Evolutionary conservation across 2,113 vertebrate genomes (phyloP).

Genomic region (Hemibates koningsi): DNA sequence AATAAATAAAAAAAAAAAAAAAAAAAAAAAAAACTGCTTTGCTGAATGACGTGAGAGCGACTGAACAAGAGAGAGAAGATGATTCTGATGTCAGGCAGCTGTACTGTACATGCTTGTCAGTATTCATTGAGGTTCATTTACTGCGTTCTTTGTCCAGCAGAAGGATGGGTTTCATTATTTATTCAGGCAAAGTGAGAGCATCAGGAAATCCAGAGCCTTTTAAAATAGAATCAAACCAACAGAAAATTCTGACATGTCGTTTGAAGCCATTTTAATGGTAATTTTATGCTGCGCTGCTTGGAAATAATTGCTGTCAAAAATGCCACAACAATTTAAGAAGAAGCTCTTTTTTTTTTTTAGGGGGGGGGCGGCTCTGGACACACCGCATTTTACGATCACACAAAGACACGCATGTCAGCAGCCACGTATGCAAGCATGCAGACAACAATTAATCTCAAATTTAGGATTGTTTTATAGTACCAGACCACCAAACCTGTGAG

Average conservation of each 20-base stretch:
- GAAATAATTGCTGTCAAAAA: conserved; percentile 62
- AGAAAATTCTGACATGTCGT: conserved; percentile 17
- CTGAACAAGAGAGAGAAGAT: background rate
- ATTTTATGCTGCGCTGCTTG: conserved; percentile 51
- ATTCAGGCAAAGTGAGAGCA: conserved; percentile 18
- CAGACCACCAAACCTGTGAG: background rate
- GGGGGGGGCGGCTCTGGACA: background rate
- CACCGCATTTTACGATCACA: background rate
- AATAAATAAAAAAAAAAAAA: fast-evolving
- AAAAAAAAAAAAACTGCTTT: background rate
- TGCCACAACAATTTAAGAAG: conserved; percentile 37
- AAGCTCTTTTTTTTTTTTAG: background rate
- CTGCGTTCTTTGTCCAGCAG: conserved; percentile 9
- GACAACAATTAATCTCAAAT: background rate
- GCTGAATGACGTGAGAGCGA: background rate
- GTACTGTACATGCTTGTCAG: conserved; percentile 4
- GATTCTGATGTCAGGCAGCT: background rate
- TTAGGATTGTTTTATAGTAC: background rate
- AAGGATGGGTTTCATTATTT: conserved; percentile 24
- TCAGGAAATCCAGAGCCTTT: background rate
- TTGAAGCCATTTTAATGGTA: conserved; percentile 45
- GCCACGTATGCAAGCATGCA: background rate
- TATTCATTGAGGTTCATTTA: conserved; percentile 14
- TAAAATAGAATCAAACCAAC: background rate
- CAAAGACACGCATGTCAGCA: background rate